These are phyloP conservation scores for Amazona vittata DNA, from an alignment of 2,113 vertebrate species.

Conservation along the genomic window DNA sequence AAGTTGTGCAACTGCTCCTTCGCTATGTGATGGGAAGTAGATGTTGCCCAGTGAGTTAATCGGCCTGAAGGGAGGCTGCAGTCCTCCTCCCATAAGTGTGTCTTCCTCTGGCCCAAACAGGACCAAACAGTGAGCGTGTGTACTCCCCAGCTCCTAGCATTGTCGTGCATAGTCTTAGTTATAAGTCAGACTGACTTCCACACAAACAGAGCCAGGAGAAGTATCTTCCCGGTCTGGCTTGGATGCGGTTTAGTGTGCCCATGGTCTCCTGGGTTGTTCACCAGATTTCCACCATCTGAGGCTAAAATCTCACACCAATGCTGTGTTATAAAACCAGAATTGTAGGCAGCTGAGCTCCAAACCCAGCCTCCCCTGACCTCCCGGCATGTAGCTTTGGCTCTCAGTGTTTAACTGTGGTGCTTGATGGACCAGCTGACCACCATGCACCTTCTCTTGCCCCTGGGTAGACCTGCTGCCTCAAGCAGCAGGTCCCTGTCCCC, in stretches of 20 bases:
- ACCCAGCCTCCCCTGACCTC: not conserved
- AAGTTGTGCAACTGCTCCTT: not conserved
- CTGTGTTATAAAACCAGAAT: not conserved
- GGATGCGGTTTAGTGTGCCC: not conserved
- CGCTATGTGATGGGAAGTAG: not conserved
- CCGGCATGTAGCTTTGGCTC: not conserved
- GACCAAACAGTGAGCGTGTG: not conserved
- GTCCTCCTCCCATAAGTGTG: not conserved
- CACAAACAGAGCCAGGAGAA: not conserved
- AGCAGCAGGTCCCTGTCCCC: not conserved
- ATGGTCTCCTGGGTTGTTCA: not conserved
- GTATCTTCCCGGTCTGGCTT: not conserved
- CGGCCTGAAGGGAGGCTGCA: not conserved
- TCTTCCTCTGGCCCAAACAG: not conserved
- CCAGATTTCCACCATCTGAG: not conserved
- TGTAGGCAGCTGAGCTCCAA: not conserved
- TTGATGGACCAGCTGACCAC: not conserved
- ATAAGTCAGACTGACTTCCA: not conserved
- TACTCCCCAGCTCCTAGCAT: not conserved
- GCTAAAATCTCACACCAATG: not conserved
- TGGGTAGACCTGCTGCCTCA: not conserved
- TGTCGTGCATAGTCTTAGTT: not conserved
- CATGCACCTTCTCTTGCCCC: not conserved
- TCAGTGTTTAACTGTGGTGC: accelerated
- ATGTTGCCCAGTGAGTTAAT: not conserved